phyloP scores from a whole-genome alignment of 2,113 vertebrate genomes.

The Tenebrosternarchus preto region DNA sequence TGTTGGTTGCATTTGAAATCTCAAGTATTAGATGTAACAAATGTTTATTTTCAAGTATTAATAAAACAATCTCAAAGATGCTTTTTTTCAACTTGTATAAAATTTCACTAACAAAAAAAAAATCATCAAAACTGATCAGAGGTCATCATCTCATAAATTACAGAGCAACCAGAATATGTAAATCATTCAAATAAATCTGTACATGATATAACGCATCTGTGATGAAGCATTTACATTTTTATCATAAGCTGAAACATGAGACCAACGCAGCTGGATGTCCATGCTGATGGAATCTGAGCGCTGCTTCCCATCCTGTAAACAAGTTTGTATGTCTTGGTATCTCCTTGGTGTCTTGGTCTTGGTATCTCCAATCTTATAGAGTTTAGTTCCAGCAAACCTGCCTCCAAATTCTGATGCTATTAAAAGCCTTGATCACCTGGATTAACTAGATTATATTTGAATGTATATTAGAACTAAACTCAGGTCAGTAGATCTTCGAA shows the following conservation, averaged over 20 bases:
- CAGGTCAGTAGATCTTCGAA: too few species aligned
- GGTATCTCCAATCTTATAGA: too few species aligned
- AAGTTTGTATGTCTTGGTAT: neutral
- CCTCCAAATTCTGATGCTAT: too few species aligned
- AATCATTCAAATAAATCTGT: constrained; percentile 75
- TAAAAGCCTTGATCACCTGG: too few species aligned
- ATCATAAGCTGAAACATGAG: constrained; percentile 68
- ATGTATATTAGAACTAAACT: too few species aligned
- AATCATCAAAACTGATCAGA: constrained; percentile 57
- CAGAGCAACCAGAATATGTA: constrained; percentile 24
- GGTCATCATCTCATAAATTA: constrained; percentile 29
- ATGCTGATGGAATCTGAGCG: neutral
- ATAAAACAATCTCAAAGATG: constrained; percentile 34
- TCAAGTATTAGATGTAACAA: constrained; percentile 16
- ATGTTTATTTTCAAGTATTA: constrained; percentile 53
- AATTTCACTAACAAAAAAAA: constrained; percentile 33
- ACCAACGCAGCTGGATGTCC: constrained; percentile 57
- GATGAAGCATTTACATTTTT: constrained; percentile 76
- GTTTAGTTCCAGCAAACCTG: too few species aligned
- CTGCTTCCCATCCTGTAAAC: constrained; percentile 40
- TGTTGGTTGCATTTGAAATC: neutral
- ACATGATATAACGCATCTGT: constrained; percentile 76
- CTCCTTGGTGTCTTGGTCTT: too few species aligned
- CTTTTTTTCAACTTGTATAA: constrained; percentile 29
- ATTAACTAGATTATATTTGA: too few species aligned